Conservation (phyloP, 1,140 invertebrate species). For the Pseudachorutes palmiensis region DNA sequence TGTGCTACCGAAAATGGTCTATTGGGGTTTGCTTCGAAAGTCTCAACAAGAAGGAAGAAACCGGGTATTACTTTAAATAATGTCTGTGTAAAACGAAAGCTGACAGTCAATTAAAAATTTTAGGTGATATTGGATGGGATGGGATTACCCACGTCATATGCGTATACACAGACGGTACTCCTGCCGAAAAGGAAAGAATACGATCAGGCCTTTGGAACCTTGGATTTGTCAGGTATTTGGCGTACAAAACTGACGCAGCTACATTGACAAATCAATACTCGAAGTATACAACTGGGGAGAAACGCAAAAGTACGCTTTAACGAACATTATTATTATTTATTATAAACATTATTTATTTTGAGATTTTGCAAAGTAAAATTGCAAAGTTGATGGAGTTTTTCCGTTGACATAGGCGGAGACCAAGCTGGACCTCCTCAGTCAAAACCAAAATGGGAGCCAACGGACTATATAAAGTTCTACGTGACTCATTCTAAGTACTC, state of each 20-base stretch:
- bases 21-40: background rate
- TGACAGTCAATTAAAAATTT: background rate
- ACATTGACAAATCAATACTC: background rate
- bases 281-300: too few relatives aligned
- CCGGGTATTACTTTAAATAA: background rate
- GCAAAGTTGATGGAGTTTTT: too few relatives aligned
- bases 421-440: too few relatives aligned
- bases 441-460: background rate
- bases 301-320: too few relatives aligned
- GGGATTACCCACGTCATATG: background rate
- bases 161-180: background rate
- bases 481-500: background rate
- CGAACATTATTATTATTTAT: too few relatives aligned
- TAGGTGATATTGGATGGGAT: background rate
- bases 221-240: background rate
- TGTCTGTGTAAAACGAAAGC: background rate
- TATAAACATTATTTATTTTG: too few relatives aligned
- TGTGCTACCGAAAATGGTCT: background rate
- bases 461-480: background rate
- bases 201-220: background rate
- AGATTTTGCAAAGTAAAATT: too few relatives aligned
- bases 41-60: background rate
- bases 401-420: too few relatives aligned
- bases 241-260: background rate
- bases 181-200: background rate